Percentiles rank a stretch among this genome's conserved stretches.
phyloP scores from a whole-genome alignment of 2,888 invertebrate species.

The Polietes domitor region DNA sequence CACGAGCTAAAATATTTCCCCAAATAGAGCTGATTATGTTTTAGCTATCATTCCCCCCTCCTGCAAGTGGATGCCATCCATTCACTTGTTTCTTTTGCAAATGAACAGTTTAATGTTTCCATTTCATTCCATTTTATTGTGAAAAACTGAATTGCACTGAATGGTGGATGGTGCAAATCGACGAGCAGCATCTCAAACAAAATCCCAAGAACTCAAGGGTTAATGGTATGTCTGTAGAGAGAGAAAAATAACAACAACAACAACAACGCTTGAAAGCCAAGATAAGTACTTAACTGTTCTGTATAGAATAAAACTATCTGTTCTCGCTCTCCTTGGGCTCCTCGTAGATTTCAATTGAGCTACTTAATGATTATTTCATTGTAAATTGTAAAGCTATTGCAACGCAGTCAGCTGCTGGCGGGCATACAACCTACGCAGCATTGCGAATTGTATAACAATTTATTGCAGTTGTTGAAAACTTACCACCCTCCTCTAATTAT shows the following conservation, averaged over 20 bases:
- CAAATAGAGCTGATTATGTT: too few relatives aligned
- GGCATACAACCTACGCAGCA: not conserved
- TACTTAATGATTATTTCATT: slow-evolving; percentile 49
- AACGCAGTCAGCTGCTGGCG: not conserved
- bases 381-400: slow-evolving; percentile 37
- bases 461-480: not conserved
- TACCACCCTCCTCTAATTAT: not conserved
- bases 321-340: not conserved
- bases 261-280: not conserved
- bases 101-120: slow-evolving; percentile 55
- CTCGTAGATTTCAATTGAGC: slow-evolving; percentile 14
- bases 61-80: not conserved
- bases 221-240: slow-evolving; percentile 49
- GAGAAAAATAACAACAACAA: not conserved
- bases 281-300: not conserved
- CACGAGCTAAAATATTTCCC: too few relatives aligned
- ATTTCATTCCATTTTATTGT: too few relatives aligned
- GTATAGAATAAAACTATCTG: not conserved
- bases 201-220: slow-evolving; percentile 42
- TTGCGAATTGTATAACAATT: not conserved
- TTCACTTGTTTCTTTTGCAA: slow-evolving; percentile 52
- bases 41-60: not conserved
- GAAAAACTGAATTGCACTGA: slow-evolving; percentile 40
- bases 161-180: not conserved
- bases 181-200: too few relatives aligned